Percentiles rank a stretch among this genome's conserved stretches.
Evolutionary conservation across 2,797 vertebrate genomes (phyloP).

Genomic region (Hyperoplus lanceolatus): DNA sequence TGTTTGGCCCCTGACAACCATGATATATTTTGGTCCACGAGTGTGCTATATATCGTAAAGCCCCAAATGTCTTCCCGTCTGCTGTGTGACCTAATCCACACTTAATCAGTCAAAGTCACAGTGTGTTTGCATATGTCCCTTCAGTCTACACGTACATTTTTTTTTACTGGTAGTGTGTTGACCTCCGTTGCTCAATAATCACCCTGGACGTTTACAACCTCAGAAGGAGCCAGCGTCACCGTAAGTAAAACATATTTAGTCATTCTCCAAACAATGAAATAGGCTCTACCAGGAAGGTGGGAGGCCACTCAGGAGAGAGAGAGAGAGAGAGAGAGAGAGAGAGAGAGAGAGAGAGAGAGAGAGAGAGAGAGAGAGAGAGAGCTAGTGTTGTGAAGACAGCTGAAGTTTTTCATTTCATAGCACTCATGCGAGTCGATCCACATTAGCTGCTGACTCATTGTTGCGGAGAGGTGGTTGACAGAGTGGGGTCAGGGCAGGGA

Average conservation of each 20-base stretch:
- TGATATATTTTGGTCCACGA: slow-evolving; percentile 26
- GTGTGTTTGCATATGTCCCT: slow-evolving; percentile 50
- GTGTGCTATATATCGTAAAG: slow-evolving; percentile 17
- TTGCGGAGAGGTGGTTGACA: slow-evolving; percentile 42
- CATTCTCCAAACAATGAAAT: slow-evolving; percentile 63
- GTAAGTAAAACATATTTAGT: slow-evolving; percentile 66
- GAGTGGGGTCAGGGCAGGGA: background rate
- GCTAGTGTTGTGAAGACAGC: slow-evolving; percentile 43
- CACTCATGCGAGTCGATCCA: slow-evolving; percentile 6
- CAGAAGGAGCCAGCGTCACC: slow-evolving; percentile 41
- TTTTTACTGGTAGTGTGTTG: background rate
- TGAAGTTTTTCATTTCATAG: slow-evolving; percentile 44
- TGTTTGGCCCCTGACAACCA: slow-evolving; percentile 20
- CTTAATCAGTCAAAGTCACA: slow-evolving; percentile 31
- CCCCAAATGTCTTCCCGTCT: slow-evolving; percentile 16
- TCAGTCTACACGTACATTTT: slow-evolving; percentile 47
- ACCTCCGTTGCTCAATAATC: slow-evolving; percentile 54
- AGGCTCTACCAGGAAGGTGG: slow-evolving; percentile 7
- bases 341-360: too few species aligned
- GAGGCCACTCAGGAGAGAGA: slow-evolving; percentile 3
- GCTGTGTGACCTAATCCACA: slow-evolving; percentile 27
- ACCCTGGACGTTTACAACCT: slow-evolving; percentile 49
- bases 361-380: slow-evolving; percentile 2
- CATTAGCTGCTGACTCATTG: slow-evolving; percentile 60
- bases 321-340: too few species aligned